A percentile compares a stretch with the other conserved stretches of the same genome.
Evolutionary conservation across 2,797 vertebrate species (phyloP).

Genomic region (Melanotaenia pygmaea): DNA sequence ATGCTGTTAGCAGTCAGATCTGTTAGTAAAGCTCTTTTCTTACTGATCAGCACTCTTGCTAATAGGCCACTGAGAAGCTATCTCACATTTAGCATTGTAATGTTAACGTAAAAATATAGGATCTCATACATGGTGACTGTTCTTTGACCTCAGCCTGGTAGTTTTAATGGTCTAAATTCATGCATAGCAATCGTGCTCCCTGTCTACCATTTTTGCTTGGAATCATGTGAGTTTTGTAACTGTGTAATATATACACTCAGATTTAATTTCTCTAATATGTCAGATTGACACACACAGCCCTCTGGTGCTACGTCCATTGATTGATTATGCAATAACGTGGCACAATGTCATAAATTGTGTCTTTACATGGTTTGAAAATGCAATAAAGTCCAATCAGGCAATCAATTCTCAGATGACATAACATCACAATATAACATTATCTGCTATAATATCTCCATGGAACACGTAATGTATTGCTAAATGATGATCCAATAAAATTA

Average conservation of each 20-base stretch:
- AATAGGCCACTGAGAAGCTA: background rate
- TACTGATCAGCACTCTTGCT: background rate
- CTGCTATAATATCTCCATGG: constrained; percentile 31
- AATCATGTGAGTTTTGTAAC: background rate
- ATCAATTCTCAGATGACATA: constrained; percentile 54
- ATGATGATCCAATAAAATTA: constrained; percentile 50
- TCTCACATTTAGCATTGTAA: background rate
- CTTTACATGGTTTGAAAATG: constrained; percentile 54
- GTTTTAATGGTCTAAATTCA: background rate
- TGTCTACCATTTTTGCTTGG: background rate
- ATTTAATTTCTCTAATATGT: constrained; percentile 28
- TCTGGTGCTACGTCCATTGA: constrained; percentile 40
- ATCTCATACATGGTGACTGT: background rate
- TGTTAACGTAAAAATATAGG: background rate
- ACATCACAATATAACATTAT: constrained; percentile 56
- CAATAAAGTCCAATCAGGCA: constrained; percentile 54
- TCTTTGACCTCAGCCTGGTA: background rate
- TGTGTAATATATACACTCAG: constrained; percentile 18
- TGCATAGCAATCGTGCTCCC: background rate
- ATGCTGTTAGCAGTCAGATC: background rate
- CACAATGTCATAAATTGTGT: constrained; percentile 55
- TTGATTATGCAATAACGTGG: constrained; percentile 61
- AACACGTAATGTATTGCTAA: constrained; percentile 37
- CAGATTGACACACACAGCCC: constrained; percentile 6
- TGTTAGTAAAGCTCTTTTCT: background rate